These are phyloP conservation scores for Zelleria hepariella DNA, from an alignment of 2,888 invertebrate species.

Conservation along the genomic window DNA sequence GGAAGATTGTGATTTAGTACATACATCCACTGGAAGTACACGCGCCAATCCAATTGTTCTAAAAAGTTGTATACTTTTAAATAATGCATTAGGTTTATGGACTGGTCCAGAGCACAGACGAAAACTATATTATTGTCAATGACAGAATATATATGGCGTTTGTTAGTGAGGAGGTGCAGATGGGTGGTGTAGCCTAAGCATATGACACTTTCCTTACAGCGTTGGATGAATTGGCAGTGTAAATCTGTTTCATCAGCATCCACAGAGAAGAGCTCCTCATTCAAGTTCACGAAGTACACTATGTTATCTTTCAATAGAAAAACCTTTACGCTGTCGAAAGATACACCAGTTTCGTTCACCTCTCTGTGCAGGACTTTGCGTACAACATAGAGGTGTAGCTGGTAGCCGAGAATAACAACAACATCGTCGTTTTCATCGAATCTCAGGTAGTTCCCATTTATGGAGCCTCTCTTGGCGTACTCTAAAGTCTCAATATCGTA, in stretches of 20 bases:
- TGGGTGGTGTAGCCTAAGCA: slow-evolving; percentile 28
- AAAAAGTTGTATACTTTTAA: slow-evolving; percentile 35
- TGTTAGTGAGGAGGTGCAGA: slow-evolving; percentile 33
- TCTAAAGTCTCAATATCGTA: slow-evolving; percentile 36
- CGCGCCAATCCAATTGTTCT: slow-evolving; percentile 44
- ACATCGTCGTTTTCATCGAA: slow-evolving; percentile 36
- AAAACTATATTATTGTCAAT: slow-evolving; percentile 19
- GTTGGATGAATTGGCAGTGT: neutral
- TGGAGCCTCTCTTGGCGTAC: slow-evolving; percentile 17
- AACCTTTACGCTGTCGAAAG: slow-evolving; percentile 32
- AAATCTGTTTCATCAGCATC: slow-evolving; percentile 14
- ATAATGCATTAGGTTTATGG: slow-evolving; percentile 28
- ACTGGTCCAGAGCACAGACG: slow-evolving; percentile 20
- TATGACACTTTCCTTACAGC: slow-evolving; percentile 21
- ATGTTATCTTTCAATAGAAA: slow-evolving; percentile 26
- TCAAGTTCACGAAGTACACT: slow-evolving; percentile 31
- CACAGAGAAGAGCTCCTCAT: slow-evolving; percentile 33
- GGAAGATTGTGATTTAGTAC: slow-evolving; percentile 31
- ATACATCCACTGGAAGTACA: slow-evolving; percentile 44
- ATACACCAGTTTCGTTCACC: slow-evolving; percentile 16
- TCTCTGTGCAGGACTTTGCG: slow-evolving; percentile 22
- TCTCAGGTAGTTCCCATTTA: slow-evolving; percentile 33
- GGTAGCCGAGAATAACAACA: slow-evolving; percentile 25
- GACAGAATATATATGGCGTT: slow-evolving; percentile 31
- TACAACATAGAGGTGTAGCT: slow-evolving; percentile 30